These are phyloP conservation scores for Chalcis sispes DNA, from an alignment of 2,888 invertebrate genomes.

Conservation along the genomic window DNA sequence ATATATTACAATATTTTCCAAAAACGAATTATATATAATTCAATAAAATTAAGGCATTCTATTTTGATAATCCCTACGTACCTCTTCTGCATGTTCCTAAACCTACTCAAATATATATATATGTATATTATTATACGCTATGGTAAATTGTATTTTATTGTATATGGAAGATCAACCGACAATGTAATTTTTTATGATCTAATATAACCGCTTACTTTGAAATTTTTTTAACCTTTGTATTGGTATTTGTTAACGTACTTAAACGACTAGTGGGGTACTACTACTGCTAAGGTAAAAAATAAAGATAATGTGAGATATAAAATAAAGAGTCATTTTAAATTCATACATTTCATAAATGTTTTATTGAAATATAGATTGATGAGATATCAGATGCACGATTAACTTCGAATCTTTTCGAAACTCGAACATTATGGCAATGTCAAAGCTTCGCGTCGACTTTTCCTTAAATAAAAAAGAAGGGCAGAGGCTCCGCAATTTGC, in stretches of 20 bases:
- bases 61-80: constrained; percentile 44
- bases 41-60: constrained; percentile 66
- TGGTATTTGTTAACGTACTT: constrained; percentile 23
- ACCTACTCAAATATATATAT: constrained; percentile 5
- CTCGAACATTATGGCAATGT: no score
- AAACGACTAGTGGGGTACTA: no score
- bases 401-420: constrained; percentile 32
- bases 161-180: constrained; percentile 19
- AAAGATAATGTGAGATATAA: constrained; percentile 21
- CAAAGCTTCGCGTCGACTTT: constrained; percentile 3
- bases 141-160: constrained; percentile 30
- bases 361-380: constrained; percentile 56
- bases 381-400: constrained; percentile 53
- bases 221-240: constrained; percentile 23
- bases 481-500: background rate
- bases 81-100: constrained; percentile 42
- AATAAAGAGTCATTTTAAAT: constrained; percentile 21
- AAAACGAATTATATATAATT: constrained; percentile 74
- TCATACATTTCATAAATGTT: constrained; percentile 44
- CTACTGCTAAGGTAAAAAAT: constrained; percentile 6
- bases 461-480: constrained; percentile 7
- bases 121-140: constrained; percentile 20
- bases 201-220: constrained; percentile 30
- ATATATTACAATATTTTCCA: constrained; percentile 71
- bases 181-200: constrained; percentile 38